A percentile compares a stretch with the other conserved stretches of the same genome.
Conservation (phyloP, 2,888 invertebrate species). For the Pterostichus madidus region DNA sequence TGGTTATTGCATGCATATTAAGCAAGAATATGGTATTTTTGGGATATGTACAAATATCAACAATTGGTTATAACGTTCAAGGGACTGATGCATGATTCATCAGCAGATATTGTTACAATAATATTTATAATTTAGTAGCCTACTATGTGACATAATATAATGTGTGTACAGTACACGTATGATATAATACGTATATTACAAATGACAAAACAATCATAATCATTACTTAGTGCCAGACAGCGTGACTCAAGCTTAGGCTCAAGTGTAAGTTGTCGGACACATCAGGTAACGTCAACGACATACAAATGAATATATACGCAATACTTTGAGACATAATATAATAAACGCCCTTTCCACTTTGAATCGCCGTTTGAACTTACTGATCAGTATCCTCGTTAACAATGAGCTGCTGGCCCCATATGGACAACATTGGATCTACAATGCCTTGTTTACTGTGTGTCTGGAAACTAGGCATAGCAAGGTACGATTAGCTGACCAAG, state of each 20-base stretch:
- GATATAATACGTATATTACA: slow-evolving; percentile 56
- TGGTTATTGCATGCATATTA: slow-evolving; percentile 7
- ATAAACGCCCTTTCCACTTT: slow-evolving; percentile 52
- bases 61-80: slow-evolving; percentile 31
- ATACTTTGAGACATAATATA: slow-evolving; percentile 55
- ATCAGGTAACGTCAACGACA: slow-evolving; percentile 54
- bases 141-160: slow-evolving; percentile 43
- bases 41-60: slow-evolving; percentile 18
- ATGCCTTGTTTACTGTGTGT: slow-evolving; percentile 96
- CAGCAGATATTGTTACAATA: slow-evolving; percentile 51
- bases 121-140: slow-evolving; percentile 32
- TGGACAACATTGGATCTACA: slow-evolving; percentile 98
- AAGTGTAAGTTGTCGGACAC: slow-evolving; percentile 56
- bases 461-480: slow-evolving; percentile 84
- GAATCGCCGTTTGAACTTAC: slow-evolving; percentile 84
- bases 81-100: slow-evolving; percentile 38
- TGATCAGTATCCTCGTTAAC: slow-evolving; percentile 98
- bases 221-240: slow-evolving; percentile 61
- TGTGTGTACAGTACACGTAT: slow-evolving; percentile 50
- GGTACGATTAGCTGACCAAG: slow-evolving; percentile 70
- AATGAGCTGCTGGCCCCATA: slow-evolving; percentile 98
- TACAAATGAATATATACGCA: slow-evolving; percentile 46
- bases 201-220: slow-evolving; percentile 53
- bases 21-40: slow-evolving; percentile 32
- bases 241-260: slow-evolving; percentile 58